Conservation (phyloP, 2,113 vertebrate species). For the Puma concolor region DNA sequence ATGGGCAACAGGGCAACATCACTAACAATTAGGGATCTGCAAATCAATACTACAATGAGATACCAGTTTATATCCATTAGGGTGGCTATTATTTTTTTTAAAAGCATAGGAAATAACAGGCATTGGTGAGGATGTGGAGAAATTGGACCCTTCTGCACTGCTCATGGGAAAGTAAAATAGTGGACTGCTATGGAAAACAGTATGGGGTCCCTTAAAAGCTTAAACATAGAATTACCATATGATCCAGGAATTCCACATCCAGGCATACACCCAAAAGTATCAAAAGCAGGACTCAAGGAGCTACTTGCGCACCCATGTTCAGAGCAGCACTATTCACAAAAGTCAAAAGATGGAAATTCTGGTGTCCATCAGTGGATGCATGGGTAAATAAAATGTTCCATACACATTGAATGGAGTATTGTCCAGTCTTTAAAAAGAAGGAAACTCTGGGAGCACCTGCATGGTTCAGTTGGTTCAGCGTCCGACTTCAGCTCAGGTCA, state of each 20-base stretch:
- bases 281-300: not conserved
- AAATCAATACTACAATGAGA: not conserved
- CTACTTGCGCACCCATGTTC: not conserved
- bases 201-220: not conserved
- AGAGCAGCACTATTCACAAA: not conserved
- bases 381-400: not conserved
- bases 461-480: too few species aligned
- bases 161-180: not conserved
- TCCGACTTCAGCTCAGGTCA: too few species aligned
- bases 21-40: not conserved
- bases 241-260: not conserved
- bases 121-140: not conserved
- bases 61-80: not conserved
- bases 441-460: not conserved
- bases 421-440: not conserved
- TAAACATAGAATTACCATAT: not conserved
- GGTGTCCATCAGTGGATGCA: not conserved
- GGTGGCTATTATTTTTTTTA: not conserved
- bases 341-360: not conserved
- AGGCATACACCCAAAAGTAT: not conserved
- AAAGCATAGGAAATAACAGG: not conserved
- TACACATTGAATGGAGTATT: not conserved
- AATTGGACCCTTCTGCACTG: not conserved
- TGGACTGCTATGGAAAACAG: not conserved
- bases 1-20: not conserved